phyloP scores from a whole-genome alignment of 1,140 invertebrate species.

The Heliconius melpomene region DNA sequence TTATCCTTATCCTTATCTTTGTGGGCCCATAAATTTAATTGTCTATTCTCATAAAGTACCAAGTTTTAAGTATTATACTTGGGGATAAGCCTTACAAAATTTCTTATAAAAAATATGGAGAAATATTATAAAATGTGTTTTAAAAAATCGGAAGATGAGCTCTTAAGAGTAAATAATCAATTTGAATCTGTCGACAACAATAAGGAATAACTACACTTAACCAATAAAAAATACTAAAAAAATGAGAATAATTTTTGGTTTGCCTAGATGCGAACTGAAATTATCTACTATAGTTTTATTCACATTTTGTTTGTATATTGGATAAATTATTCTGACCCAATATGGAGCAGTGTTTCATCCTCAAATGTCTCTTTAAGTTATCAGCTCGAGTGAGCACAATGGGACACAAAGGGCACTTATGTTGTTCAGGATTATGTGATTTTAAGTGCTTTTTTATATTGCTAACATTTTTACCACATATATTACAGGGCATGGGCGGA shows the following conservation, averaged over 20 bases:
- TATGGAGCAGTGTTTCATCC: conserved; percentile 84
- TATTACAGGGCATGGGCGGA: conserved; percentile 80
- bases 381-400: conserved; percentile 86
- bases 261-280: conserved; percentile 31
- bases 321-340: conserved; percentile 59
- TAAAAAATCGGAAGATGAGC: not conserved
- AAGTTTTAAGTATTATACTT: not conserved
- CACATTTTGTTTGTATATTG: conserved; percentile 69
- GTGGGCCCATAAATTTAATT: not conserved
- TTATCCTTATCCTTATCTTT: not conserved
- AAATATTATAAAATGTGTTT: not conserved
- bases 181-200: not conserved
- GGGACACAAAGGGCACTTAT: conserved; percentile 85
- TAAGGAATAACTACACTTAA: not conserved
- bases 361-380: conserved; percentile 86
- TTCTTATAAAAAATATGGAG: not conserved
- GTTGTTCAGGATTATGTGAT: conserved; percentile 86
- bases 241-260: conserved; percentile 34
- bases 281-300: conserved; percentile 20
- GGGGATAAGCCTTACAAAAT: not conserved
- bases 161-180: not conserved
- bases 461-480: conserved; percentile 87
- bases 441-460: conserved; percentile 88
- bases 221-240: not conserved
- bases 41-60: not conserved